phyloP scores from a whole-genome alignment of 1,140 invertebrate genomes.

The Bathynomus jamesi region DNA sequence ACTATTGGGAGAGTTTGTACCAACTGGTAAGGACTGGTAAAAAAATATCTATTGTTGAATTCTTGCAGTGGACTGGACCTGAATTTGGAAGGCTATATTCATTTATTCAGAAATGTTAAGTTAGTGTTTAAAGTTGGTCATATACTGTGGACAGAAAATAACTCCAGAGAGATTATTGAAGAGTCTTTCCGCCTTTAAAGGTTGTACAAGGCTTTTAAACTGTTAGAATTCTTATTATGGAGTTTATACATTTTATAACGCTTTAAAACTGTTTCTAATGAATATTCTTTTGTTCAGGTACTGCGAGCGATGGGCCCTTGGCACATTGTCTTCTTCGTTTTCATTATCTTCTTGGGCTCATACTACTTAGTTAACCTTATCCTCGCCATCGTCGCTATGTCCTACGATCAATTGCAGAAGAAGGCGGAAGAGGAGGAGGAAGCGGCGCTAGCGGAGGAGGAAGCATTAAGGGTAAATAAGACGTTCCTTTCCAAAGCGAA shows the following conservation, averaged over 20 bases:
- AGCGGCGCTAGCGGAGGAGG: constrained; percentile 67
- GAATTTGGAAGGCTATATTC: no score
- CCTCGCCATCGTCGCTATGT: constrained; percentile 98
- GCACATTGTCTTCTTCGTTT: constrained; percentile 96
- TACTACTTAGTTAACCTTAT: constrained; percentile 99
- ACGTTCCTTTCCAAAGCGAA: no score
- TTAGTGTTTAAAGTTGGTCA: no score
- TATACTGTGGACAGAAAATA: no score
- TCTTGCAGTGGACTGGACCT: no score
- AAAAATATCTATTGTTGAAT: background rate
- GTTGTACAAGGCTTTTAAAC: no score
- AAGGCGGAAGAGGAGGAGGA: constrained; percentile 91
- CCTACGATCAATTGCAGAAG: constrained; percentile 96
- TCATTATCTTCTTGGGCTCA: constrained; percentile 96
- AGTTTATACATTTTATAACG: background rate
- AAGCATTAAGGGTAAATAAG: constrained; percentile 59
- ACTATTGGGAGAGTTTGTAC: constrained; percentile 97
- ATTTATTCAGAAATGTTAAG: no score
- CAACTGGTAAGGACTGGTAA: constrained; percentile 61
- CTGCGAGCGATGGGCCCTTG: constrained; percentile 87
- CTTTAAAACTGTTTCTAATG: no score
- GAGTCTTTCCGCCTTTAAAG: no score
- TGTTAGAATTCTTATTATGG: background rate
- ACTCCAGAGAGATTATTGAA: no score
- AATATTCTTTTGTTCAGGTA: constrained; percentile 59